phyloP scores from a whole-genome alignment of 2,797 vertebrate species.

The Champsocephalus esox region DNA sequence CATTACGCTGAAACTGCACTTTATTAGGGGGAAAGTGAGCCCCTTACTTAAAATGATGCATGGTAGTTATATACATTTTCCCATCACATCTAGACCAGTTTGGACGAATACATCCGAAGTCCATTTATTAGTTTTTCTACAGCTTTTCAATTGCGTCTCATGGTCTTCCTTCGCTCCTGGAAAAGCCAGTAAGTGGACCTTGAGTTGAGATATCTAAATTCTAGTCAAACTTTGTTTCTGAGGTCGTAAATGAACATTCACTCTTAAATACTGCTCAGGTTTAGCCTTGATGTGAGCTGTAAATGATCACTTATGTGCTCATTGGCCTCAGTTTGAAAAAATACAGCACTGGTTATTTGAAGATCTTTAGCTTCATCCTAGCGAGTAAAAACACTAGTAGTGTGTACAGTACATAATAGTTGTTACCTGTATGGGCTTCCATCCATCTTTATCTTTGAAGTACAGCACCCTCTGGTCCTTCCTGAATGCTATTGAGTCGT shows the following conservation, averaged over 20 bases:
- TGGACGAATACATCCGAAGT: background rate
- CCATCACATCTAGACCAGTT: background rate
- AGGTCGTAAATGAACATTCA: background rate
- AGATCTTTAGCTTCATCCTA: background rate
- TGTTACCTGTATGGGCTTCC: constrained; percentile 94
- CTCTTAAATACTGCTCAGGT: background rate
- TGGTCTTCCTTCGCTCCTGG: background rate
- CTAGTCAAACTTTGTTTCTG: background rate
- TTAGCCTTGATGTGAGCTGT: background rate
- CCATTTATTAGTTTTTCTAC: background rate
- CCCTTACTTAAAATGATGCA: background rate
- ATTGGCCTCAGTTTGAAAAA: background rate
- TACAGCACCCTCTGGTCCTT: constrained; percentile 95
- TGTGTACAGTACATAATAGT: background rate
- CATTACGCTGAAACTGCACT: background rate
- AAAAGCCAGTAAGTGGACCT: background rate
- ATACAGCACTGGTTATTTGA: background rate
- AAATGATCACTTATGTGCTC: background rate
- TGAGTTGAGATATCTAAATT: background rate
- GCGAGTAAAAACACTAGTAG: background rate
- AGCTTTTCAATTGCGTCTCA: background rate
- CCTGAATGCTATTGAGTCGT: constrained; percentile 93
- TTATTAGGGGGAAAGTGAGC: background rate
- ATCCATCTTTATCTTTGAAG: constrained; percentile 94
- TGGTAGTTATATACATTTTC: background rate